Conservation (phyloP, 2,797 vertebrate species). For the Carapus acus region DNA sequence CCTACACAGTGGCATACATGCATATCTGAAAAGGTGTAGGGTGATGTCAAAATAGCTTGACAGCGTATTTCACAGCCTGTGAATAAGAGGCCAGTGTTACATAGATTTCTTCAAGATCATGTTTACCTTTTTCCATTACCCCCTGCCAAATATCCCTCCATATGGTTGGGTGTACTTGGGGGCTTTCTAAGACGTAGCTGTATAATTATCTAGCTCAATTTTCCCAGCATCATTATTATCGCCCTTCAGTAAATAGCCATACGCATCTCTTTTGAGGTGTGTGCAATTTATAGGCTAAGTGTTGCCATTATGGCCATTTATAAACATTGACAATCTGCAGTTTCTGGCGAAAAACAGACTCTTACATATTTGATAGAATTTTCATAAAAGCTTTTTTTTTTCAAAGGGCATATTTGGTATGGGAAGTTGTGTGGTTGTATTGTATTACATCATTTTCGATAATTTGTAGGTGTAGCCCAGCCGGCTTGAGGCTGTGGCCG, state of each 20-base stretch:
- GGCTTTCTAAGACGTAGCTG: constrained; percentile 58
- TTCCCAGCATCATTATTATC: constrained; percentile 59
- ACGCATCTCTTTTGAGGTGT: constrained; percentile 65
- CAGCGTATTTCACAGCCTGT: neutral
- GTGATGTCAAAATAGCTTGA: neutral
- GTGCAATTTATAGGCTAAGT: constrained; percentile 68
- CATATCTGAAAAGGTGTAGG: too few species aligned
- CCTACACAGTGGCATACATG: too few species aligned
- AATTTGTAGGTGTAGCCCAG: neutral
- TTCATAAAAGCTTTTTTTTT: constrained; percentile 30
- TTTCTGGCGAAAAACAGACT: constrained; percentile 36
- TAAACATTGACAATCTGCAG: constrained; percentile 51
- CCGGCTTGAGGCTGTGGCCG: constrained; percentile 1
- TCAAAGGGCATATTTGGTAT: constrained; percentile 34
- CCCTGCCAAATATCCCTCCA: constrained; percentile 41
- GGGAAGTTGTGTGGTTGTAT: constrained; percentile 6
- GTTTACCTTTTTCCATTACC: constrained; percentile 30
- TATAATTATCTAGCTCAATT: constrained; percentile 65
- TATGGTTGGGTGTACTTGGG: constrained; percentile 41
- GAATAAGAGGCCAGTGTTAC: neutral
- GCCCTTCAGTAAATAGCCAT: constrained; percentile 62
- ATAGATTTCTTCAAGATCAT: constrained; percentile 28
- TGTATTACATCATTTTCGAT: neutral
- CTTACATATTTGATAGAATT: constrained; percentile 50
- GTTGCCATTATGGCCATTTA: constrained; percentile 66